Conservation (phyloP, 2,888 invertebrate genomes). For the Coleophora deauratella region DNA sequence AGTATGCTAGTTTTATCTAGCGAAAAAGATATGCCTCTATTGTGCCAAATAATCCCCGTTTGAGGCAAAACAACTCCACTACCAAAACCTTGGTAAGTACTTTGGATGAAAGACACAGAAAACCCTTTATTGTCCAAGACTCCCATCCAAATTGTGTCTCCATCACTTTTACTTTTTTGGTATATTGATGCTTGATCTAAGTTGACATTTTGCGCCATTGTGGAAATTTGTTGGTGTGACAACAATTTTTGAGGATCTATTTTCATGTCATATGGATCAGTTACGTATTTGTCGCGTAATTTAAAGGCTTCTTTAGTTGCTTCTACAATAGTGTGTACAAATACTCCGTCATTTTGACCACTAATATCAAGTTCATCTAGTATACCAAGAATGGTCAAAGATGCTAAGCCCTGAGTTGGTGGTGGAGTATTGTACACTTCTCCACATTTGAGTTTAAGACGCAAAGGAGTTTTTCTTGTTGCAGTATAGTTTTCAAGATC, state of each 20-base stretch:
- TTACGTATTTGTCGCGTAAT: conserved; percentile 43
- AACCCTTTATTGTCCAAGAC: conserved; percentile 58
- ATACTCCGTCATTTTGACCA: conserved; percentile 46
- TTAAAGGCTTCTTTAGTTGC: conserved; percentile 48
- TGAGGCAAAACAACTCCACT: conserved; percentile 52
- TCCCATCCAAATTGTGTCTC: conserved; percentile 63
- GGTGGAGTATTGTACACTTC: conserved; percentile 54
- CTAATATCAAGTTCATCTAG: conserved; percentile 47
- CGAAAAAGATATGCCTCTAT: conserved; percentile 46
- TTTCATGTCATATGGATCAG: conserved; percentile 52
- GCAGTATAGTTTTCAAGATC: conserved; percentile 48
- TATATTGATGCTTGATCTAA: conserved; percentile 26
- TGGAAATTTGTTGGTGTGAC: conserved; percentile 28
- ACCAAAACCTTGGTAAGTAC: conserved; percentile 47
- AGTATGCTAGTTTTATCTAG: conserved; percentile 38
- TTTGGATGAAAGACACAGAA: conserved; percentile 63
- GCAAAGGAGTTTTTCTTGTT: conserved; percentile 42
- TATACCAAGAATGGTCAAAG: conserved; percentile 48
- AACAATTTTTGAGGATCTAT: conserved; percentile 39
- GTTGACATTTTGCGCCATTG: conserved; percentile 41
- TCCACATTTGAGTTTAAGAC: conserved; percentile 41
- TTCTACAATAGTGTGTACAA: conserved; percentile 54
- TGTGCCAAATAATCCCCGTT: conserved; percentile 61
- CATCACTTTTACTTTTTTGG: conserved; percentile 39
- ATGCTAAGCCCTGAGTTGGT: conserved; percentile 61